A percentile compares a stretch with the other conserved stretches of the same genome.
These are phyloP conservation scores for Drosophila ficusphila DNA, from an alignment of 1,140 invertebrate genomes.

Conservation along the genomic window DNA sequence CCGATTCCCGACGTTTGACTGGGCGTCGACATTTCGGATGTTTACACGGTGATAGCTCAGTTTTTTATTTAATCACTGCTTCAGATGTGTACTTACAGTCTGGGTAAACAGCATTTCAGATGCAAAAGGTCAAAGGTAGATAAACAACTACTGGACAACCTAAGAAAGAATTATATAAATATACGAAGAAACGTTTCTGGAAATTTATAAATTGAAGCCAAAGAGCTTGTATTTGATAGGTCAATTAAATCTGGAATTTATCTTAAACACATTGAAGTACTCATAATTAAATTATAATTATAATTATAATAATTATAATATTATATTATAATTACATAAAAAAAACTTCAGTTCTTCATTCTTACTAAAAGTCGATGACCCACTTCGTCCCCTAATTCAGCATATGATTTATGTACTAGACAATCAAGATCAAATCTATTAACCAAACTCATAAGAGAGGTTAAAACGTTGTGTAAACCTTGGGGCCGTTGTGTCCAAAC, in stretches of 20 bases:
- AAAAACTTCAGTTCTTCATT: not conserved
- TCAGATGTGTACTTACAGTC: not conserved
- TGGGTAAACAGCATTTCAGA: not conserved
- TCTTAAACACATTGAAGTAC: no score
- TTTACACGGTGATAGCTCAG: constrained; percentile 10
- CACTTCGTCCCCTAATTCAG: not conserved
- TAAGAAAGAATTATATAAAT: not conserved
- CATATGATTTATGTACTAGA: constrained; percentile 5
- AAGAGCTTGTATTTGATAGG: no score
- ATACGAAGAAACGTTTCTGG: not conserved
- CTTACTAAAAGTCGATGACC: not conserved
- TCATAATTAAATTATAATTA: no score
- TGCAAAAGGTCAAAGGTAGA: not conserved
- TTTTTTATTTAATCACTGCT: not conserved
- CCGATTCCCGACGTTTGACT: constrained; percentile 15
- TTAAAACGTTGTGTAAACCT: constrained; percentile 3
- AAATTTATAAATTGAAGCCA: no score
- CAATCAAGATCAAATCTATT: constrained; percentile 16
- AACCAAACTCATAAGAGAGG: not conserved
- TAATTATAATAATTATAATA: no score
- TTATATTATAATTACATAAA: not conserved
- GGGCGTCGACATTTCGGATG: constrained; percentile 40
- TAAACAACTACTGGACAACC: not conserved
- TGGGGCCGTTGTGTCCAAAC: not conserved
- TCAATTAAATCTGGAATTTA: no score